A percentile compares a stretch with the other conserved stretches of the same genome.
Evolutionary conservation across 2,888 invertebrate species (phyloP).

Genomic region (Nasonovia ribisnigri): DNA sequence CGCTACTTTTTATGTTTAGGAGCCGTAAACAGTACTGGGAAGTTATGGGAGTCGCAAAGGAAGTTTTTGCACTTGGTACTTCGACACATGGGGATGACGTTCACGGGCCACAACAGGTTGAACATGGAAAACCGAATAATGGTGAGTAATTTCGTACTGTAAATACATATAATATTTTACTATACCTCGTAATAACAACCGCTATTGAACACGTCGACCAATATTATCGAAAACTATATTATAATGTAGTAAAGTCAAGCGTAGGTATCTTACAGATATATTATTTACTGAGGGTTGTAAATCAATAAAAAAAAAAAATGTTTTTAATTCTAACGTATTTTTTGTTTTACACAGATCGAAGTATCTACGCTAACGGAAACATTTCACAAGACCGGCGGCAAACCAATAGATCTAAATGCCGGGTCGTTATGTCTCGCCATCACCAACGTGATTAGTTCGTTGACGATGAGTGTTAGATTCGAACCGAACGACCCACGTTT

Average conservation of each 20-base stretch:
- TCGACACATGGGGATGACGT: conserved; percentile 89
- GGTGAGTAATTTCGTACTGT: conserved; percentile 73
- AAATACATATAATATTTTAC: neutral
- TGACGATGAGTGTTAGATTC: conserved; percentile 90
- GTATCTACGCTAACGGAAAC: conserved; percentile 81
- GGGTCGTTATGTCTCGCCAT: conserved; percentile 81
- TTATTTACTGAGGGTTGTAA: neutral
- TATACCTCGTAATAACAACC: neutral
- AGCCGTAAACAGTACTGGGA: conserved; percentile 89
- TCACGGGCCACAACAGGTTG: conserved; percentile 78
- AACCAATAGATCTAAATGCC: conserved; percentile 81
- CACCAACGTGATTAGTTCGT: conserved; percentile 91
- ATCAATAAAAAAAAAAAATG: neutral
- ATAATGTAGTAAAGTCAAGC: neutral
- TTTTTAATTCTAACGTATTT: neutral
- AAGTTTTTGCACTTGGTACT: conserved; percentile 88
- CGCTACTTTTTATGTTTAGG: conserved; percentile 74
- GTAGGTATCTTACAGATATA: neutral
- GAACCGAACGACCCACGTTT: conserved; percentile 83
- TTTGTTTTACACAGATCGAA: conserved; percentile 75
- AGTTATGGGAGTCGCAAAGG: conserved; percentile 91
- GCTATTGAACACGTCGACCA: neutral
- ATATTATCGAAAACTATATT: neutral
- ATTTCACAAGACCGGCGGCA: conserved; percentile 72
- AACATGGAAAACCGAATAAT: conserved; percentile 88